Conservation (phyloP, 2,888 invertebrate species). For the Arrhopalites spinosus region DNA sequence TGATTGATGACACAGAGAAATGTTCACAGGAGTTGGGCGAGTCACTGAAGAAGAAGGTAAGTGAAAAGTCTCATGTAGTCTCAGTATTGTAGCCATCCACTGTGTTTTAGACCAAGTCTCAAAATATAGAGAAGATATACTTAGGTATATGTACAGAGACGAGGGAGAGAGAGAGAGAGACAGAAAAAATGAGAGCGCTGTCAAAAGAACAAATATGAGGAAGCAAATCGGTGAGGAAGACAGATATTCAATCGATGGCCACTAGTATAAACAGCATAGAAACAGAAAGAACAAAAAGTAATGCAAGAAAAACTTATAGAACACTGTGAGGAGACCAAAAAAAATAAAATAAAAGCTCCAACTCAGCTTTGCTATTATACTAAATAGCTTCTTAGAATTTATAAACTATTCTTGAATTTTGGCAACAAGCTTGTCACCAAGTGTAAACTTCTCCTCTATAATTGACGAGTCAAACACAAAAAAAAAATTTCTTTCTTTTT, state of each 20-base stretch:
- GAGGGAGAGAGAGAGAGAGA: not conserved
- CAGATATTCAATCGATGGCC: slow-evolving; percentile 16
- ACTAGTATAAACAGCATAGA: slow-evolving; percentile 19
- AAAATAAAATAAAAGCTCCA: slow-evolving; percentile 12
- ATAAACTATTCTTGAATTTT: slow-evolving; percentile 35
- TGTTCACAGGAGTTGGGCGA: too few species aligned
- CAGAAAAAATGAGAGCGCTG: slow-evolving; percentile 3
- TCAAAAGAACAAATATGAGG: slow-evolving; percentile 23
- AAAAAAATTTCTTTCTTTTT: not conserved
- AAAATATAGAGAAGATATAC: too few species aligned
- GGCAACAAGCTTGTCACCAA: slow-evolving; percentile 33
- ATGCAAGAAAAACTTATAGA: slow-evolving; percentile 14
- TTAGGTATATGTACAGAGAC: too few species aligned
- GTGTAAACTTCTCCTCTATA: slow-evolving; percentile 17
- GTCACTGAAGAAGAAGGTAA: not conserved
- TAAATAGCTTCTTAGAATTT: slow-evolving; percentile 33
- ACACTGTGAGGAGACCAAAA: slow-evolving; percentile 16
- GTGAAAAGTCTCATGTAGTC: slow-evolving; percentile 11
- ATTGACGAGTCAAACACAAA: not conserved
- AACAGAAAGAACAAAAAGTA: slow-evolving; percentile 26
- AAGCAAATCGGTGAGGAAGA: slow-evolving; percentile 6
- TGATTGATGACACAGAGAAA: not conserved
- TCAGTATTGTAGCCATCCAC: not conserved
- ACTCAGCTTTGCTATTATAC: slow-evolving; percentile 15
- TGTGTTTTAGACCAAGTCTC: too few species aligned